Evolutionary conservation across 1,140 invertebrate genomes (phyloP), one percentile per base, ranked within the genome.

Genomic region (Bombus sylvicola): DNA sequence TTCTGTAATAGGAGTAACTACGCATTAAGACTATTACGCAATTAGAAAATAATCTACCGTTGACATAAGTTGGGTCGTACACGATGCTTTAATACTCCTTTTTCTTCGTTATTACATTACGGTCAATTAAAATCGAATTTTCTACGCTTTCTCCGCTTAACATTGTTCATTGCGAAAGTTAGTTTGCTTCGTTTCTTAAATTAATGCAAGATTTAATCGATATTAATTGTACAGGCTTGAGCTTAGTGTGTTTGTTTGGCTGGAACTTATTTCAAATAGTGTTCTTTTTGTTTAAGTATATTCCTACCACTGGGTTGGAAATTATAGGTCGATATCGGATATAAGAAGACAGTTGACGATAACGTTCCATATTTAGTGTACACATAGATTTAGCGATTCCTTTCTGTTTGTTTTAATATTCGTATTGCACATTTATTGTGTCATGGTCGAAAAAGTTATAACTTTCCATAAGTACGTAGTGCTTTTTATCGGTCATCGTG

Each of bases 361-460:
- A 72, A 47, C 41, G 37, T 71, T 83, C 22, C 47, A 66, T 28
- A 69, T 57, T 68, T 82, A n/a, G 1, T 22, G 31, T n/a, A 47
- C 8, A 64, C 13, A n/a, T 39, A 22, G 71, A 76, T 39, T 62
- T 34, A 66, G 31, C 57, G 43, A 41, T 43, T 72, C 53, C 28
- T 53, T 41, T 3, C 47, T 76, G 68, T 68, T 31, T 8, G 5
- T n/a, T 25, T 81, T 34, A 73, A 88, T 81, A 86, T 86, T 81
- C 62, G 22, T 43, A 10, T 22, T n/a, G 25, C 28, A 39, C 31
- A 3, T 62, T 75, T 71, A 71, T 25, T 1, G 37, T 86, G 73
- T 88, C 87, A 86, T 12, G 83, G 87, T 22, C 73, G 25, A 15
- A 62, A 73, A 43, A 57, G n/a, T 47, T 73, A 28, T 18, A 82